These are phyloP conservation scores for Nothobranchius furzeri DNA, from an alignment of 2,113 vertebrate genomes.

Conservation along the genomic window DNA sequence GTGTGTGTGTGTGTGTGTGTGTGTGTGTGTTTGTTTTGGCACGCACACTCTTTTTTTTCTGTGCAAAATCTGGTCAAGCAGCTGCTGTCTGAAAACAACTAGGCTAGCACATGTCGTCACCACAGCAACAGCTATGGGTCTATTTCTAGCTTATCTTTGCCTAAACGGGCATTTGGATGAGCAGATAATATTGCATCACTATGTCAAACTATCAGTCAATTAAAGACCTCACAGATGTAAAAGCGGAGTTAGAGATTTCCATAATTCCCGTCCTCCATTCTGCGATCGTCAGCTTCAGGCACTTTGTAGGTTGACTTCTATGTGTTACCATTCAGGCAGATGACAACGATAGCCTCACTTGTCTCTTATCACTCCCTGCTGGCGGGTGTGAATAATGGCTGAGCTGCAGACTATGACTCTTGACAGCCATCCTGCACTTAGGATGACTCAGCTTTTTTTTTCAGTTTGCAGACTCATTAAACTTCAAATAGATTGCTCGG, in stretches of 20 bases:
- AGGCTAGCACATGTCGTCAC: conserved; percentile 49
- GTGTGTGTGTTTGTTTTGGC: conserved; percentile 10
- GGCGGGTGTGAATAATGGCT: conserved; percentile 47
- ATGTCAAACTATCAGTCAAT: conserved; percentile 53
- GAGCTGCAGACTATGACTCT: conserved; percentile 25
- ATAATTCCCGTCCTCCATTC: conserved; percentile 18
- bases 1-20: not conserved
- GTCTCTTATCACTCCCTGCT: conserved; percentile 46
- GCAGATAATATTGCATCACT: conserved; percentile 49
- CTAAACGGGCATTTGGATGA: conserved; percentile 25
- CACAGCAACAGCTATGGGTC: conserved; percentile 62
- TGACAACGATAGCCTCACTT: conserved; percentile 49
- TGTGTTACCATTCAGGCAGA: conserved; percentile 37
- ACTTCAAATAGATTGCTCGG: conserved; percentile 41
- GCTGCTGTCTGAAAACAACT: conserved; percentile 50
- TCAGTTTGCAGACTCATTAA: conserved; percentile 46
- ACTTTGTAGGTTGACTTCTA: conserved; percentile 41
- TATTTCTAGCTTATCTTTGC: conserved; percentile 61
- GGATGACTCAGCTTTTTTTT: conserved; percentile 54
- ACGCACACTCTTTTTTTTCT: conserved; percentile 32
- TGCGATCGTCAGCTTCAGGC: conserved; percentile 17
- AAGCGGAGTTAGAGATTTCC: conserved; percentile 27
- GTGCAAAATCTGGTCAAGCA: conserved; percentile 43
- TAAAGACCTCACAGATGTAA: conserved; percentile 22
- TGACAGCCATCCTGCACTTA: conserved; percentile 45